These are phyloP conservation scores for Papilio demoleus DNA, from an alignment of 2,888 invertebrate genomes.

Conservation along the genomic window DNA sequence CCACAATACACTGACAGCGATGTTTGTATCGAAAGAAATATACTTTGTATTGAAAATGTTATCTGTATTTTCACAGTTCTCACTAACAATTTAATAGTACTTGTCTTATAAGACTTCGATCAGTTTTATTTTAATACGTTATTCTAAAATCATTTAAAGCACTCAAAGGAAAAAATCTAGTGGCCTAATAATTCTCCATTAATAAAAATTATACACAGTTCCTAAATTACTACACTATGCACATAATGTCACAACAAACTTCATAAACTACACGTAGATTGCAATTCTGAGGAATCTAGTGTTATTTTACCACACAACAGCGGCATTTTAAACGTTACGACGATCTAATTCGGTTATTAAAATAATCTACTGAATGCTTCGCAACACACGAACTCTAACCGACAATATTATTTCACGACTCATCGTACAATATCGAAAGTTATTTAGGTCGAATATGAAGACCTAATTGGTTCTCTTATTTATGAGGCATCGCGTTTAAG, in stretches of 20 bases:
- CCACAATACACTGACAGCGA: constrained; percentile 46
- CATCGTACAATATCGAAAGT: constrained; percentile 32
- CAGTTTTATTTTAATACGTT: too few relatives aligned
- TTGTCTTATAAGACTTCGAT: too few relatives aligned
- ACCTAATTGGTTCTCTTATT: constrained; percentile 44
- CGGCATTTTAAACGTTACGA: constrained; percentile 1
- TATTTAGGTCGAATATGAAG: constrained; percentile 39
- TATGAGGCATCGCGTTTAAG: constrained; percentile 42
- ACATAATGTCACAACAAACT: background rate
- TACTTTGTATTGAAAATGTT: background rate
- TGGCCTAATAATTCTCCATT: too few relatives aligned
- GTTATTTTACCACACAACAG: background rate
- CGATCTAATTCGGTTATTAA: constrained; percentile 25
- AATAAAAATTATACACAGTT: too few relatives aligned
- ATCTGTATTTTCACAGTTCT: constrained; percentile 45
- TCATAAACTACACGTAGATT: background rate
- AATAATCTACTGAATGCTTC: constrained; percentile 19
- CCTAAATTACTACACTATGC: background rate
- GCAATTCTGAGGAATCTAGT: constrained; percentile 10
- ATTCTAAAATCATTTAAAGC: too few relatives aligned
- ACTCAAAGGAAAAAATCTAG: too few relatives aligned
- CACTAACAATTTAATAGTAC: too few relatives aligned
- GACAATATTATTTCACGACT: constrained; percentile 9
- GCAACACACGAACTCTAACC: background rate
- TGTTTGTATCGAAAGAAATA: background rate